Base-by-base conservation (phyloP, 2,113 vertebrate species). In the Lates calcarifer region DNA sequence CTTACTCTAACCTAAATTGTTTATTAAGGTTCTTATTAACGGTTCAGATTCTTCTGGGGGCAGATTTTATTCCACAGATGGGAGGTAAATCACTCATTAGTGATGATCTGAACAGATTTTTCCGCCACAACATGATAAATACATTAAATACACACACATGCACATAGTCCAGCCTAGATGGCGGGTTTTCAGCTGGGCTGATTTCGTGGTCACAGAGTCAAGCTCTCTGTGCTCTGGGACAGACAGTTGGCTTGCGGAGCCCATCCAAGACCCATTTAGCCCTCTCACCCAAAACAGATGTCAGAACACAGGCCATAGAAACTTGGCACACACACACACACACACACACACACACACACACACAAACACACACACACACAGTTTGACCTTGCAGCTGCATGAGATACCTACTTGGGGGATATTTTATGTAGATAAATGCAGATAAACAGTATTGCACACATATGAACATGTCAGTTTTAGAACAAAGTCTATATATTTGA, bases 261-360 rank as follows among this genome's bases (percentile, higher is more conserved):
- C 14, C 28, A 31, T 86, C 90, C 73, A 87, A 84, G 75, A 79
- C 66, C 66, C 76, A 71, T 83, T 89, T 81, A 89, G 79, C 84
- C 85, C 70, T 74, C 72, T 88, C 84, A 91, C 77, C 88, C 84
- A 69, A 83, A 91, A 81, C 88, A 88, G 84, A 91, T 87, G 86
- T 88, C 79, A 82, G 82, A 74, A 70, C 51, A 72, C 62, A 64
- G 62, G 13, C 53, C 35, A 57, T 28, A 22, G 43, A 68, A 20
- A 57, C 53, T 17, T 17, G 6, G 47, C 33, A 39, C 56, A 74
- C 47, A 68, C 35, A 31, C 58, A 47, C 58, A 51, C 60, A 70
- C 71, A 33, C 62, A 55, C 58, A 33, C 67, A 43, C 58, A 37
- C 67, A 65, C 41, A 69, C 69, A 56, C 78, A 62, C 62, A 77